Evolutionary conservation across 2,113 vertebrate species (phyloP).

Genomic region (Ameiurus melas): DNA sequence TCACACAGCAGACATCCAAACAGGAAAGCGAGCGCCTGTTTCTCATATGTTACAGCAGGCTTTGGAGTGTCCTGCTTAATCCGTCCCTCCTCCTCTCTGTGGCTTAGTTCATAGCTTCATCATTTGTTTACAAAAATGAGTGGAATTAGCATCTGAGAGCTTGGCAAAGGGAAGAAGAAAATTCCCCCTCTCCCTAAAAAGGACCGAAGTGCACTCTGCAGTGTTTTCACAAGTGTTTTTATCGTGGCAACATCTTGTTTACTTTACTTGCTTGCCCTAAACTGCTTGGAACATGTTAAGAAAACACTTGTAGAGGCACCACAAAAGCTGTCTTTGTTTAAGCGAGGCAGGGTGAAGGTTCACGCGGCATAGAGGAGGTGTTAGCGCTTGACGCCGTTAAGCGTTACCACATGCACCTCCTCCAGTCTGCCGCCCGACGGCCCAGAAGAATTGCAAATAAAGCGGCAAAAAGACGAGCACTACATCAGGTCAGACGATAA

Average conservation of each 20-base stretch:
- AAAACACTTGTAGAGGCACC: slow-evolving; percentile 95
- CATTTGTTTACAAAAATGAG: slow-evolving; percentile 76
- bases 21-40: slow-evolving; percentile 35
- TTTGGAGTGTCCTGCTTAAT: slow-evolving; percentile 65
- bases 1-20: slow-evolving; percentile 14
- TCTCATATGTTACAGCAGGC: slow-evolving; percentile 44
- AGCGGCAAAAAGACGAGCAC: slow-evolving; percentile 68
- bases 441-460: slow-evolving; percentile 60
- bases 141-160: slow-evolving; percentile 68
- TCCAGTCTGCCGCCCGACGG: slow-evolving; percentile 60
- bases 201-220: slow-evolving; percentile 85
- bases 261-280: slow-evolving; percentile 98
- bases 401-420: slow-evolving; percentile 89
- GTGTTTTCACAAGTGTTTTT: slow-evolving; percentile 99
- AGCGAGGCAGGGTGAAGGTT: slow-evolving; percentile 81
- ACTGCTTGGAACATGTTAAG: slow-evolving; percentile 99
- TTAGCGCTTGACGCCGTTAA: slow-evolving; percentile 97
- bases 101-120: slow-evolving; percentile 64
- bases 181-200: slow-evolving; percentile 58
- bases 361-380: slow-evolving; percentile 83
- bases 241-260: slow-evolving; percentile 99
- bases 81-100: slow-evolving; percentile 62
- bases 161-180: slow-evolving; percentile 53
- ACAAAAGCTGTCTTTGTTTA: slow-evolving; percentile 98
- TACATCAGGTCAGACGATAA: slow-evolving; percentile 81